A percentile compares a stretch with the other conserved stretches of the same genome.
Conservation (phyloP, 2,888 invertebrate genomes). For the Calephelis perditalis region DNA sequence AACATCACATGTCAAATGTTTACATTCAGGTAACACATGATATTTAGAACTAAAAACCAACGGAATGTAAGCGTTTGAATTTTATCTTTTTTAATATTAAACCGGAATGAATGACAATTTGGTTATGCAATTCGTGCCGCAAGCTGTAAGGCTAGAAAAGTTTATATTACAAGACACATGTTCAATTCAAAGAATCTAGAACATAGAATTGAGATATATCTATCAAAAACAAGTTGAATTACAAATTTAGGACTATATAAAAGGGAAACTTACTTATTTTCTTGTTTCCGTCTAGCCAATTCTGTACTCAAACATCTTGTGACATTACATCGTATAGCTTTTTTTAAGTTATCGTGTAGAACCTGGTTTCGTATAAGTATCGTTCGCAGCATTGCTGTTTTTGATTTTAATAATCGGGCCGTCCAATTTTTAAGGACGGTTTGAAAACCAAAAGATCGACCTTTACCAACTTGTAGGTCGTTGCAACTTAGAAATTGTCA, state of each 20-base stretch:
- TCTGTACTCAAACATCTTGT: conserved; percentile 80
- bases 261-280: conserved; percentile 73
- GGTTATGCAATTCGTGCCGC: conserved; percentile 67
- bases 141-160: conserved; percentile 16
- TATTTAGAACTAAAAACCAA: neutral
- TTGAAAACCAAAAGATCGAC: conserved; percentile 57
- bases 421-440: conserved; percentile 65
- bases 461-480: conserved; percentile 72
- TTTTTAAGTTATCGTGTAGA: conserved; percentile 80
- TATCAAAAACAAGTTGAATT: conserved; percentile 17
- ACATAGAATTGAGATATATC: conserved; percentile 9
- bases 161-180: conserved; percentile 19
- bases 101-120: conserved; percentile 60
- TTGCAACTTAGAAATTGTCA: conserved; percentile 34
- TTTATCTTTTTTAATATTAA: conserved; percentile 37
- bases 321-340: conserved; percentile 76
- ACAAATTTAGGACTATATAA: conserved; percentile 20
- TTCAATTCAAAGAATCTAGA: conserved; percentile 14
- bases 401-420: conserved; percentile 44
- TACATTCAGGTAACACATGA: neutral
- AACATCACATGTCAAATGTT: conserved; percentile 6
- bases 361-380: conserved; percentile 83
- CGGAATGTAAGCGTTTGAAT: neutral
- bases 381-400: conserved; percentile 84
- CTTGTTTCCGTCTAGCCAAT: conserved; percentile 79